These are phyloP conservation scores for Labeo rohita DNA, from an alignment of 2,113 vertebrate species.

Conservation along the genomic window DNA sequence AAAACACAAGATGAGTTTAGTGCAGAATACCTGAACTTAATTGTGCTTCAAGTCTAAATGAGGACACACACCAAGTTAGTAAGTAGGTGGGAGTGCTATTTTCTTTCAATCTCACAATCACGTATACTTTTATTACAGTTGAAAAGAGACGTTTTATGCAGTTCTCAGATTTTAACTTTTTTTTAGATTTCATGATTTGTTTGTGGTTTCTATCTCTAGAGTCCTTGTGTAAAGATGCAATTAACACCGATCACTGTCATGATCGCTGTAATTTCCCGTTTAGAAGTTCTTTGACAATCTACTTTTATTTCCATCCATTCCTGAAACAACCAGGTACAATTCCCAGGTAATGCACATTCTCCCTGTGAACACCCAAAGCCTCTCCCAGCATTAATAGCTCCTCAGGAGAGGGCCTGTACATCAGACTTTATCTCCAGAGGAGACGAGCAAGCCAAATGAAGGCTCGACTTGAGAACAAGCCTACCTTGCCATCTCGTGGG, in stretches of 20 bases:
- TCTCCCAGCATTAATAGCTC: conserved; percentile 76
- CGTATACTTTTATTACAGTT: neutral
- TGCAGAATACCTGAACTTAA: neutral
- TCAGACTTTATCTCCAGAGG: conserved; percentile 77
- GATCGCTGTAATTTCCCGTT: conserved; percentile 3
- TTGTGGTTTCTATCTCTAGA: conserved; percentile 10
- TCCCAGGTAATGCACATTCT: conserved; percentile 58
- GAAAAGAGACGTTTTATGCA: neutral
- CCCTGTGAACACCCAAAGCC: conserved; percentile 61
- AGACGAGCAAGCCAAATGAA: conserved; percentile 75
- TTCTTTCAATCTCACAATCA: neutral
- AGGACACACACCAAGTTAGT: neutral
- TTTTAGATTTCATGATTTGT: neutral
- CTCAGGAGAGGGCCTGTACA: conserved; percentile 74
- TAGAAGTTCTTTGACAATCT: conserved; percentile 45
- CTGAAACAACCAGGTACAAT: conserved; percentile 68
- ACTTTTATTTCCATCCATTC: conserved; percentile 60
- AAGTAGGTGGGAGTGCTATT: neutral
- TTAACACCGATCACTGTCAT: neutral
- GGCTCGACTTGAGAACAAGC: conserved; percentile 77
- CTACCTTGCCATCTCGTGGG: conserved; percentile 72
- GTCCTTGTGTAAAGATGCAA: conserved; percentile 19
- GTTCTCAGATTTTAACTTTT: neutral
- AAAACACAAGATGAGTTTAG: neutral
- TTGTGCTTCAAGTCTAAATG: neutral